phyloP scores from a whole-genome alignment of 2,888 invertebrate species.

The Heterodera filipjevi region DNA sequence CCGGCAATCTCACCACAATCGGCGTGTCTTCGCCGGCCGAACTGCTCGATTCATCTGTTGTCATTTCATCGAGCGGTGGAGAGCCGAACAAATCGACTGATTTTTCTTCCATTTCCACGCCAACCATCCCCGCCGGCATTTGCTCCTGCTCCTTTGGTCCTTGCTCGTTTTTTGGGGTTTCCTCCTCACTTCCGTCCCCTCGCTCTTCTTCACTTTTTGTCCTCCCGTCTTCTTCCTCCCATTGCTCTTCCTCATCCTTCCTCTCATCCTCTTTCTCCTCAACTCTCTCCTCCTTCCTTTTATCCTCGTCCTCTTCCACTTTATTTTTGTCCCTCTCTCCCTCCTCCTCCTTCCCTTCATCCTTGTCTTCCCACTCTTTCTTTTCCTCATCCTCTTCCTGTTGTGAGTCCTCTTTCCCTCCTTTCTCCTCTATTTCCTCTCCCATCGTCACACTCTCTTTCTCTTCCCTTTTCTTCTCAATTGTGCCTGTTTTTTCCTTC shows the following conservation, averaged over 20 bases:
- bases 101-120: not conserved
- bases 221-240: constrained; percentile 3
- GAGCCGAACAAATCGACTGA: not conserved
- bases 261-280: constrained; percentile 18
- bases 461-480: not conserved
- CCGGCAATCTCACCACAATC: not conserved
- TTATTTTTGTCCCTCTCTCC: too few relatives aligned
- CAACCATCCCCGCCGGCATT: not conserved
- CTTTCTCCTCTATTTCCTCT: not conserved
- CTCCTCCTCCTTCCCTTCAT: constrained; percentile 8
- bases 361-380: constrained; percentile 10
- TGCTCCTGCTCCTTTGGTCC: not conserved
- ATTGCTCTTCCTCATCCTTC: constrained; percentile 10
- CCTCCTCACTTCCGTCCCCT: not conserved
- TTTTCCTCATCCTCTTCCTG: constrained; percentile 2
- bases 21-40: constrained; percentile 7
- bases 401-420: not conserved
- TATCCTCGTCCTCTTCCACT: not conserved
- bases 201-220: constrained; percentile 13
- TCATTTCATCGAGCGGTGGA: not conserved
- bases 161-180: not conserved
- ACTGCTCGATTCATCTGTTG: constrained; percentile 13
- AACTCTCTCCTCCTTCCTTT: not conserved
- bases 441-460: not conserved
- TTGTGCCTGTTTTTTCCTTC: not conserved